These are phyloP conservation scores for Apus apus DNA, from an alignment of 2,113 vertebrate genomes.

Conservation along the genomic window DNA sequence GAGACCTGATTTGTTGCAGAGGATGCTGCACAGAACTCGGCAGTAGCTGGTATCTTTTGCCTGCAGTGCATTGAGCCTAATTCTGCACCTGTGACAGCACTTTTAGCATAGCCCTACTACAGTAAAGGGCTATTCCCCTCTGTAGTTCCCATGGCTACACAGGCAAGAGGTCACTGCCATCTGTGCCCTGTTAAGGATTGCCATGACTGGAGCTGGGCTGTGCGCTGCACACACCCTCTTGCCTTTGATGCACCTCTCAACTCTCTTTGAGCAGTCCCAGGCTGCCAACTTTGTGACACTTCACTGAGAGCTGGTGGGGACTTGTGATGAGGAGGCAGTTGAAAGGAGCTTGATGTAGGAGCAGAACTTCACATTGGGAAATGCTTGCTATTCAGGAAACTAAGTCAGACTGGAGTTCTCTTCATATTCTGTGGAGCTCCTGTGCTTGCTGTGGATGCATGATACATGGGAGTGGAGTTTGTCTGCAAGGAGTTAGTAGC, in stretches of 20 bases:
- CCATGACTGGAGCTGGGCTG: not conserved
- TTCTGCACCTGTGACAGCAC: not conserved
- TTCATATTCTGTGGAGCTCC: rapidly evolving
- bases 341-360: not conserved
- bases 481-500: not conserved
- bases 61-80: rapidly evolving
- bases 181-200: not conserved
- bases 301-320: not conserved
- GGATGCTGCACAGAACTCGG: not conserved
- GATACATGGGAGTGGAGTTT: not conserved
- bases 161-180: not conserved
- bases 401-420: not conserved
- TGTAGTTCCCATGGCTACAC: not conserved
- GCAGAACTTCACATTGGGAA: not conserved
- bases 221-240: rapidly evolving
- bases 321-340: rapidly evolving
- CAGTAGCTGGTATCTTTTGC: not conserved
- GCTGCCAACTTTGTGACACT: not conserved
- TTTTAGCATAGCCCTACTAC: not conserved
- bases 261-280: not conserved
- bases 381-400: not conserved
- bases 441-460: not conserved
- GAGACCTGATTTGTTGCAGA: not conserved
- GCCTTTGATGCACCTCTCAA: not conserved
- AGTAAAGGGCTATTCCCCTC: not conserved